phyloP scores from a whole-genome alignment of 2,113 vertebrate genomes.

The Vicugna pacos region DNA sequence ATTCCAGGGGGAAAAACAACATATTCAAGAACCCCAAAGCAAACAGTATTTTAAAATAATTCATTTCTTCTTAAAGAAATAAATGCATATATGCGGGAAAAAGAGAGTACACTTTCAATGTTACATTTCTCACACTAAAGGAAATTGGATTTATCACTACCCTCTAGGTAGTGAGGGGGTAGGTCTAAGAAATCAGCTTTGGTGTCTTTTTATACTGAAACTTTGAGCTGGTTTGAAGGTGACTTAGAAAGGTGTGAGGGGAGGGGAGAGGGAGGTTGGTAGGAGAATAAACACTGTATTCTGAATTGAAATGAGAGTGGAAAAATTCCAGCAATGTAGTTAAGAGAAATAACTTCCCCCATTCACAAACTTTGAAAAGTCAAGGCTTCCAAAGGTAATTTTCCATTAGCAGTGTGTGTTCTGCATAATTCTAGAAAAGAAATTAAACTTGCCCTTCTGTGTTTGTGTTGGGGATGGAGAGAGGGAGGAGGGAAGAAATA shows the following conservation, averaged over 20 bases:
- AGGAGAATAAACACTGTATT: conserved; percentile 56
- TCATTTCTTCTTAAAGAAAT: conserved; percentile 11
- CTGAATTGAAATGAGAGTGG: conserved; percentile 75
- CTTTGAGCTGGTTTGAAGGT: conserved; percentile 62
- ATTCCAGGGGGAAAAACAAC: neutral
- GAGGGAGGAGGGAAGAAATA: neutral
- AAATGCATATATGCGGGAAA: neutral
- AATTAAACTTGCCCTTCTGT: neutral
- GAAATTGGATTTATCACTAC: neutral
- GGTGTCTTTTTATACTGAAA: neutral
- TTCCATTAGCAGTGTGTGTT: conserved; percentile 61
- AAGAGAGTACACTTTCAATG: neutral
- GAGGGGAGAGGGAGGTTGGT: neutral
- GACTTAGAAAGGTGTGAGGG: conserved; percentile 59
- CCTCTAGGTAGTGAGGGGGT: neutral
- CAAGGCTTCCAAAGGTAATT: conserved; percentile 67
- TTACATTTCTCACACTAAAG: neutral
- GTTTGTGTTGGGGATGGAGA: neutral
- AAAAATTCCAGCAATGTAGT: conserved; percentile 76
- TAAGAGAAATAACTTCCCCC: conserved; percentile 75
- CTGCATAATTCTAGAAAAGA: conserved; percentile 63
- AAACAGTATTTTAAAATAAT: neutral
- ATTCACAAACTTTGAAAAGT: conserved; percentile 69
- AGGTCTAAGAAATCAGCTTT: neutral
- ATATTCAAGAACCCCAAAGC: neutral